A percentile compares a stretch with the other conserved stretches of the same genome.
phyloP scores from a whole-genome alignment of 2,888 invertebrate genomes.

The Phania funesta region DNA sequence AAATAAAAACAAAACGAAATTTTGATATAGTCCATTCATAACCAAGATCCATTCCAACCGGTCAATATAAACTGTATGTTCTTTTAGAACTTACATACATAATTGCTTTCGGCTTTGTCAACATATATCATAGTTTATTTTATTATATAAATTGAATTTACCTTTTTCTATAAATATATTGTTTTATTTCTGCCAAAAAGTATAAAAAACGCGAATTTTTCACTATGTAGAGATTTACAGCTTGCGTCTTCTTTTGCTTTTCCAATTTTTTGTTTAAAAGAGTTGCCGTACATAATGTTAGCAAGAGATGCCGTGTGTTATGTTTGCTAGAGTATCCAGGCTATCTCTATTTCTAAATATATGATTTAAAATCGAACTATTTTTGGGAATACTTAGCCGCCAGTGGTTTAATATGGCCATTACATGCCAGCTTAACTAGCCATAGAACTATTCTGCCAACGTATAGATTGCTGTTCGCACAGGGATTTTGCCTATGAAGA shows the following conservation, averaged over 20 bases:
- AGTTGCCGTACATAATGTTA: conserved; percentile 5
- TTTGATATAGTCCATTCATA: not conserved
- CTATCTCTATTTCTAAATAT: too few species aligned
- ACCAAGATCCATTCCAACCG: conserved; percentile 11
- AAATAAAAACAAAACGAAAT: not conserved
- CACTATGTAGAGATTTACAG: conserved; percentile 57
- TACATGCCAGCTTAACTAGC: too few species aligned
- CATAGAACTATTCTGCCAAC: too few species aligned
- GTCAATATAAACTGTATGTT: not conserved
- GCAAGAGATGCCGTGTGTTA: not conserved
- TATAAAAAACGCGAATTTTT: conserved; percentile 54
- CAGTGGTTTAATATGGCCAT: too few species aligned
- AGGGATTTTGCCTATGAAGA: too few species aligned
- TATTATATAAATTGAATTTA: conserved; percentile 18
- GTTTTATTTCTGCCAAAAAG: conserved; percentile 10
- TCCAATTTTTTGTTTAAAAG: conserved; percentile 50
- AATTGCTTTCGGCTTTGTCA: not conserved
- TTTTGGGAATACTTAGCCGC: too few species aligned
- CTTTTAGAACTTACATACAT: too few species aligned
- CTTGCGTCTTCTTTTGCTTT: conserved; percentile 60
- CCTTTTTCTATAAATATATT: conserved; percentile 11
- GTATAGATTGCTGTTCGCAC: too few species aligned
- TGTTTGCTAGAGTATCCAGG: not conserved
- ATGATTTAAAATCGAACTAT: too few species aligned
- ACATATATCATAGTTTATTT: not conserved